Evolutionary conservation across 2,113 vertebrate genomes (phyloP).

Genomic region (Phrynosoma platyrhinos): DNA sequence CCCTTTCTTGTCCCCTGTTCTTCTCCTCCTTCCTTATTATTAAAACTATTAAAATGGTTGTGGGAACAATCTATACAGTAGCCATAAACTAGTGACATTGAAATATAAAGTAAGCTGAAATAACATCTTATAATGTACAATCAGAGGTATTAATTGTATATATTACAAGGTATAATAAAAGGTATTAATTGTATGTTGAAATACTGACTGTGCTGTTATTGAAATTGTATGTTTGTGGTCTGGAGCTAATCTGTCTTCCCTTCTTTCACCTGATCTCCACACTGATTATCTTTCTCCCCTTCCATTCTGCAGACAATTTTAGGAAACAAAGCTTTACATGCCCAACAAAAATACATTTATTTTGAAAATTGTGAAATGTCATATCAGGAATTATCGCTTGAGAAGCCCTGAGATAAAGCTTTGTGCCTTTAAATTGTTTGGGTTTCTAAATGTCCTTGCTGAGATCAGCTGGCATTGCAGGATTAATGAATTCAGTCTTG

Average conservation of each 20-base stretch:
- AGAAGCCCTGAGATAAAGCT: background rate
- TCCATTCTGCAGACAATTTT: constrained; percentile 28
- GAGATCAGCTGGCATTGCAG: constrained; percentile 34
- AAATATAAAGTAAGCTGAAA: background rate
- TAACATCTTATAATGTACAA: background rate
- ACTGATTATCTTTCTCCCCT: constrained; percentile 28
- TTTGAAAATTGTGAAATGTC: constrained; percentile 22
- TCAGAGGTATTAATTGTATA: background rate
- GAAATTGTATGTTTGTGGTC: constrained; percentile 31
- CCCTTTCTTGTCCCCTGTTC: background rate
- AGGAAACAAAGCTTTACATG: constrained; percentile 21
- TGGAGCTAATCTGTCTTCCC: background rate
- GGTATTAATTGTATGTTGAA: constrained; percentile 52
- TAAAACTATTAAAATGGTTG: constrained; percentile 19
- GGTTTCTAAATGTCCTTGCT: constrained; percentile 29
- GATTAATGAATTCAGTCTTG: constrained; percentile 26
- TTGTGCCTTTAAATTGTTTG: constrained; percentile 23
- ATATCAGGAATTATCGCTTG: constrained; percentile 2
- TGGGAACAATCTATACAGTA: background rate
- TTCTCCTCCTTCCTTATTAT: background rate
- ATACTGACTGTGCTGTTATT: constrained; percentile 36
- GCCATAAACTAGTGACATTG: background rate
- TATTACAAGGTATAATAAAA: constrained; percentile 50
- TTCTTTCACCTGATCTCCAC: background rate
- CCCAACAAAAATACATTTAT: background rate